These are phyloP conservation scores for Neoaliturus tenellus DNA, from an alignment of 2,888 invertebrate genomes.

Conservation along the genomic window DNA sequence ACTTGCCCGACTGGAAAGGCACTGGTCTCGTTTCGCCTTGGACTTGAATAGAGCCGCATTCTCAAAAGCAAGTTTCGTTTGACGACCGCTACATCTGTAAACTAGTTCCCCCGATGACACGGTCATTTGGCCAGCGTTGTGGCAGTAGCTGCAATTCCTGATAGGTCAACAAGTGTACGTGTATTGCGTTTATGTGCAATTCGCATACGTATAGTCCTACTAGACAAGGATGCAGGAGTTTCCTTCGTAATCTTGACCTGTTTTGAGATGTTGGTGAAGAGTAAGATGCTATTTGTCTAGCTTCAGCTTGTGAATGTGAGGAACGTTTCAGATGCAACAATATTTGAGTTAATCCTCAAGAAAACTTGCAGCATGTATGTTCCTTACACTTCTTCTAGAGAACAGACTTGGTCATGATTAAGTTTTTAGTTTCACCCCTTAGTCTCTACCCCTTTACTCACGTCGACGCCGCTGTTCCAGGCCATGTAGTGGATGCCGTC, in stretches of 20 bases:
- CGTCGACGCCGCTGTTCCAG: conserved; percentile 78
- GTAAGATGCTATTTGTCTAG: too few species aligned
- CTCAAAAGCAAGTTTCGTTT: conserved; percentile 43
- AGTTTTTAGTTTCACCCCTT: too few species aligned
- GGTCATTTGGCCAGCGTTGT: background rate
- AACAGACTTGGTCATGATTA: too few species aligned
- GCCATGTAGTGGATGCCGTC: conserved; percentile 83
- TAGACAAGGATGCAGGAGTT: background rate
- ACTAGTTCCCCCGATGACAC: background rate
- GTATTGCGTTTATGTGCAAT: background rate
- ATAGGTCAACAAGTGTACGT: conserved; percentile 6
- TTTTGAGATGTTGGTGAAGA: too few species aligned
- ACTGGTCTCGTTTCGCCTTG: background rate
- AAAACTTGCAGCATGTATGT: too few species aligned
- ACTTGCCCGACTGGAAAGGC: background rate
- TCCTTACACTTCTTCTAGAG: too few species aligned
- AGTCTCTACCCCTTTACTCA: too few species aligned
- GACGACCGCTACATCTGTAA: background rate
- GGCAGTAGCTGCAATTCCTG: background rate
- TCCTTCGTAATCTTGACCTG: too few species aligned
- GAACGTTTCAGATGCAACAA: too few species aligned
- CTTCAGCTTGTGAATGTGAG: too few species aligned
- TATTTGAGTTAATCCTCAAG: too few species aligned
- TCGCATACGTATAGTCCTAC: background rate
- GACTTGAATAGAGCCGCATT: conserved; percentile 43